Base-by-base conservation (phyloP, 2,888 invertebrate species). In the Diplolepis rosae region DNA sequence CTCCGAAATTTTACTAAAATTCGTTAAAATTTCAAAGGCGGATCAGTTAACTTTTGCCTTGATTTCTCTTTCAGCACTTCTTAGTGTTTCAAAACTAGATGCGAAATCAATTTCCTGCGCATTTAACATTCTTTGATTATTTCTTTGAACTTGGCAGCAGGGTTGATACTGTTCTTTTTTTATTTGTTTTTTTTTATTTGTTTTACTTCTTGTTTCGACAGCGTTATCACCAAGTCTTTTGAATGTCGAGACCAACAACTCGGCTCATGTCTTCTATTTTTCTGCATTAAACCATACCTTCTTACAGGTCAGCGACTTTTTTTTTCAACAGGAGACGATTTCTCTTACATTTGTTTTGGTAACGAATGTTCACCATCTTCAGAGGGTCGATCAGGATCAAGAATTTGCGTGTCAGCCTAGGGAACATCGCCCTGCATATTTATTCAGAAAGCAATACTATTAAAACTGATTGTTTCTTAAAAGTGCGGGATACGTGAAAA, bases 241-340 rank as follows among this genome's bases (percentile, higher is more conserved):
- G 61, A 35, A 24, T 61, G 24, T 39, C 61, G 35, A 35, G 61
- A 39, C 3, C 28, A 27, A 6, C n/a, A 45, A 1, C 18, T 15
- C 39, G 39, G 61, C 13, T 61, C 35, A 27, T 7, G 24, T 24
- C 32, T 22, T 61, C 18, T 61, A 61, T 39, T 61, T 35, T 22
- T 35, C 81, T 83, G 82, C 80, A 84, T 86, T 84, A 87, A 88
- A 88, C 79, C 83, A 73, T 86, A 80, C 82, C n/a, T 88, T 88
- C 85, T 88, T 88, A 82, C 88, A 88, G 88, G 88, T 88, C 84
- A 81, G 73, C 76, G 70, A 70, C 67, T 67, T 56, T 70, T 65
- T 70, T 70, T 70, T 67, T 76, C 65, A 39, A n/a, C 61, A 61
- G 5, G 24, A 18, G 61, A 22, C 24, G 61, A 61, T 39, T 61